Evolutionary conservation across 1,140 invertebrate species (phyloP), one percentile per base, ranked within the genome.

Genomic region (Drosophila ficusphila): DNA sequence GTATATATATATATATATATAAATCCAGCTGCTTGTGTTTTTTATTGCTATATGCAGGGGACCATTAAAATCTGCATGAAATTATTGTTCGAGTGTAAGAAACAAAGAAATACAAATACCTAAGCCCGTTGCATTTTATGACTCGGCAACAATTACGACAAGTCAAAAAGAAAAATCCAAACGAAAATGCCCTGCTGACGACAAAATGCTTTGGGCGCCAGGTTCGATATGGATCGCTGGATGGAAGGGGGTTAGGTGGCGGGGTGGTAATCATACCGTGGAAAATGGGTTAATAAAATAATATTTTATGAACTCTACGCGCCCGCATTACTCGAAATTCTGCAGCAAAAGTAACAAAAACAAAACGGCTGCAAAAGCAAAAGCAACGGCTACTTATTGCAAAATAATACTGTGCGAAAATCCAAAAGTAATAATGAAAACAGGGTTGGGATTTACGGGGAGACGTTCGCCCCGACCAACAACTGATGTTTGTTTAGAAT

Each of bases 241-340:
- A n/a, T n/a, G n/a, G n/a, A 39, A 34, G 46, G 14, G 19, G 58
- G 27, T 33, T 25, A 9, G 46, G 34, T 36, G 19, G 27, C 23
- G 31, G 25, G 36, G 18, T 34, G 36, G 27, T 60, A 69, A 76
- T 76, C 68, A 65, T 53, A 70, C 36, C 81, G 73, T 88, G 81
- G 81, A 86, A 86, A 86, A 81, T 88, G 68, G 81, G 81, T 76
- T 81, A 69, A 61, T 69, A 64, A 86, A 62, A 42, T 74, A 52
- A 54, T 53, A 54, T 71, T 47, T 72, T 60, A 71, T 19, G 4
- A 8, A 2, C 3, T 23, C 25, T 54, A 57, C 41, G 44, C 64
- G 67, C 41, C 47, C 53, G 52, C 68, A 52, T 75, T 51, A 46
- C 4, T 2, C 33, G 5, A 3, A 19, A 31, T 33, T 42, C 60